Evolutionary conservation across 1,140 invertebrate genomes (phyloP), one percentile per base, ranked within the genome.

Genomic region (Hycleus phaleratus): DNA sequence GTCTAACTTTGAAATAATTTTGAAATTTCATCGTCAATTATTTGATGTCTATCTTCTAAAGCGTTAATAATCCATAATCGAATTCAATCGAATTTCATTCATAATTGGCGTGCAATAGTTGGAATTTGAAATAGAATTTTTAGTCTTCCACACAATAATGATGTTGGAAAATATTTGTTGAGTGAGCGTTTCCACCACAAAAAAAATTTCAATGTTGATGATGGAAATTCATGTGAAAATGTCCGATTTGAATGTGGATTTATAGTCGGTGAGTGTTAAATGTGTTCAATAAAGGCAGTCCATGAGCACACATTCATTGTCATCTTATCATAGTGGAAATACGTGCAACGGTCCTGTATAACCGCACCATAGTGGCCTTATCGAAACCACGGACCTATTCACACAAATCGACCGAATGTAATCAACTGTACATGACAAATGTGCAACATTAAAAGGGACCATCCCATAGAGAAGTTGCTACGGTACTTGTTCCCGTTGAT

Each of bases 401-500:
- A 55, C 61, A 62, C 63, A 65, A 62, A 62, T 63, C 63, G 60
- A 56, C 60, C 52, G 47, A 65, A 65, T 56, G 63, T 65, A 65
- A 65, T 65, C 63, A 65, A 65, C 63, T 60, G 63, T 62, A 58
- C 63, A 65, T 65, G 63, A 65, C 61, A 63, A 65, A 65, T 65
- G 63, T 65, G 42, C 50, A 55, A 50, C 60, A 65, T 65, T 65
- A 62, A 65, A 56, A 44, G 47, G 54, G 46, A 12, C 49, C 40
- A 57, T 57, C 47, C 58, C 10, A 42, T 42, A 55, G 18, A 26
- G 49, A 42, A 60, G 50, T 26, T 60, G 47, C 38, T 47, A 26
- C 38, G 40, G 49, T 42, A 8, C 18, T 44, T 3, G 3, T 43
- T 4, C 32, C 7, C 7, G 32, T 32, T 32, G 32, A 4, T 7